Base-by-base conservation (phyloP, 2,797 vertebrate species). In the Aphelocoma californica region DNA sequence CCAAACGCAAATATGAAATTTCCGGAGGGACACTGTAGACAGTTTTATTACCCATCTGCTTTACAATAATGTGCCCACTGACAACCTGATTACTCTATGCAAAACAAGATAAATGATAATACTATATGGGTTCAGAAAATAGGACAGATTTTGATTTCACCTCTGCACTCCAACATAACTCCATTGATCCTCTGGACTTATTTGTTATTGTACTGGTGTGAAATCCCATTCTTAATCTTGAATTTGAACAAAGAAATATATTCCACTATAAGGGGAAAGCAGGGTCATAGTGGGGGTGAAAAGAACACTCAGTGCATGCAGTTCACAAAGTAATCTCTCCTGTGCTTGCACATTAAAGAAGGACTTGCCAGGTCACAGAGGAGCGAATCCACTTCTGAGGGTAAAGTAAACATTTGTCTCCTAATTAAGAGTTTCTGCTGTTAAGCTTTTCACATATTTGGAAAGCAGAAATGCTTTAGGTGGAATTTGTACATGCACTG, bases 31-130 rank as follows among this genome's bases (percentile, higher is more conserved):
- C 14, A 4, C 8, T 72, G 40, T 70, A 57, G 69, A 42, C 48
- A 82, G 32, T 78, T 95, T 82, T 94, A 85, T 92, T 92, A 65
- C 38, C 18, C 44, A 38, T 80, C n/a, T 90, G 45, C 83, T 90
- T 86, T 87, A 66, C 54, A 28, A 2, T 67, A 70, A 56, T 26
- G 10, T 71, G 67, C 45, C 16, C 36, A 26, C 10, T 71, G 62
- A 40, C 62, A 79, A 72, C 8, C n/a, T 81, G n/a, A 84, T 78
- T 72, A 75, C 24, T 85, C 36, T 18, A 44, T 3, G 12, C 38
- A 75, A 84, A 79, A 58, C 36, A 66, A 70, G 40, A 47, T 72
- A 79, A 84, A 93, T 53, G 19, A 70, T 53, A 64, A 57, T 56
- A 13, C 12, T 34, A 3, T 23, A 32, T 2, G 8, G 14, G 26